Evolutionary conservation across 1,140 invertebrate species (phyloP).

Genomic region (Mamestra configurata): DNA sequence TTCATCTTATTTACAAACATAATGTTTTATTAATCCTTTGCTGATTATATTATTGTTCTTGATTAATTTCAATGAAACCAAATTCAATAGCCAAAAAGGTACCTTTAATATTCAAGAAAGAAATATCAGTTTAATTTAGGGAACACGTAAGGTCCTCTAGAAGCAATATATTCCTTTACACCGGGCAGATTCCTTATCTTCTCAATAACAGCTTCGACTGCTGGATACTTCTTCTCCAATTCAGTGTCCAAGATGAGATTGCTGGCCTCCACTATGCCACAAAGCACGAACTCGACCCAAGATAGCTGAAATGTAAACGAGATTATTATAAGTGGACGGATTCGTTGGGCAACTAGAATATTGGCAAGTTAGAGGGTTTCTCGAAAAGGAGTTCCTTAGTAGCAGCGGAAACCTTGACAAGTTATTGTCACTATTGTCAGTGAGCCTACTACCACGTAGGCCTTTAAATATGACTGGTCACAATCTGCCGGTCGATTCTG

Average conservation of each 20-base stretch:
- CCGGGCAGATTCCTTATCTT: slow-evolving; percentile 72
- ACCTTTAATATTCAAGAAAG: background rate
- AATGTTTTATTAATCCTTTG: too few relatives aligned
- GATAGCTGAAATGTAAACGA: slow-evolving; percentile 83
- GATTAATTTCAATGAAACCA: background rate
- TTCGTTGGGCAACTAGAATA: too few relatives aligned
- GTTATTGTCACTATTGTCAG: too few relatives aligned
- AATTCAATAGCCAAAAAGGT: background rate
- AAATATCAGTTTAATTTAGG: background rate
- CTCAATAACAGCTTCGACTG: slow-evolving; percentile 66
- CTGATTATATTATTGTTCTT: too few relatives aligned
- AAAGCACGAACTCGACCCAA: slow-evolving; percentile 82
- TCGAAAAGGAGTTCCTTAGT: too few relatives aligned
- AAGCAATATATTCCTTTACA: slow-evolving; percentile 73
- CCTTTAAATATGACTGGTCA: too few relatives aligned
- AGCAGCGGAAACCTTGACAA: too few relatives aligned
- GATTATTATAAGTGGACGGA: too few relatives aligned
- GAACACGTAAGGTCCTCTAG: slow-evolving; percentile 16
- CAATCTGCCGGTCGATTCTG: too few relatives aligned
- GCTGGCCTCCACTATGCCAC: slow-evolving; percentile 74
- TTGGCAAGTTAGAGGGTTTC: too few relatives aligned
- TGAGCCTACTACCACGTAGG: too few relatives aligned
- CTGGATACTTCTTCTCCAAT: slow-evolving; percentile 77
- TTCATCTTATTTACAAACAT: too few relatives aligned
- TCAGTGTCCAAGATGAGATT: slow-evolving; percentile 69